Percentiles rank a stretch among this genome's conserved stretches.
Evolutionary conservation across 2,888 invertebrate genomes (phyloP).

Genomic region (Saturnia japonica): DNA sequence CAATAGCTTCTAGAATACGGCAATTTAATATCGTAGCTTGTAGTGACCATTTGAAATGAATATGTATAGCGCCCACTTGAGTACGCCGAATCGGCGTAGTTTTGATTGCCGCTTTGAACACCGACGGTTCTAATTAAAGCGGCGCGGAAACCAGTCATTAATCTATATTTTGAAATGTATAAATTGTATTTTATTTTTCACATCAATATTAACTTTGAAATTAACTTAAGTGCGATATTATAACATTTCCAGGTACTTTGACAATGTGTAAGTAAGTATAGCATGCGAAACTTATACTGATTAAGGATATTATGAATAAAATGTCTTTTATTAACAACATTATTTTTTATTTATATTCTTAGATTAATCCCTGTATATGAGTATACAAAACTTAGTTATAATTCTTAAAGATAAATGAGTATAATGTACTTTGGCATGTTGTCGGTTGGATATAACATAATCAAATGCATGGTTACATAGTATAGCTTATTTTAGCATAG

Average conservation of each 20-base stretch:
- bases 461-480: slow-evolving; percentile 26
- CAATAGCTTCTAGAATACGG: no score
- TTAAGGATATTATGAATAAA: slow-evolving; percentile 12
- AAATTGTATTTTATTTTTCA: no score
- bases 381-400: slow-evolving; percentile 30
- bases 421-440: slow-evolving; percentile 60
- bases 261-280: neutral
- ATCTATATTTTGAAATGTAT: no score
- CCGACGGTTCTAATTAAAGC: no score
- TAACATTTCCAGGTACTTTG: neutral
- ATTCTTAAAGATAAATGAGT: slow-evolving; percentile 39
- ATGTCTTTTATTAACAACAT: slow-evolving; percentile 25
- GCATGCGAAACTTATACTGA: neutral
- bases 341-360: slow-evolving; percentile 39
- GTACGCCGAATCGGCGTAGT: no score
- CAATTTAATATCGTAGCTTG: no score
- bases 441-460: slow-evolving; percentile 35
- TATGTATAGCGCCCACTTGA: no score
- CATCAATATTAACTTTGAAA: no score
- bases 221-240: neutral
- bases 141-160: no score
- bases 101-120: no score
- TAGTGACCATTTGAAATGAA: no score
- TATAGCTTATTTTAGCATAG: slow-evolving; percentile 17
- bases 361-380: slow-evolving; percentile 55